Evolutionary conservation across 2,888 invertebrate genomes (phyloP), one percentile per base, ranked within the genome.

Genomic region (Cyrtodaria siliqua): DNA sequence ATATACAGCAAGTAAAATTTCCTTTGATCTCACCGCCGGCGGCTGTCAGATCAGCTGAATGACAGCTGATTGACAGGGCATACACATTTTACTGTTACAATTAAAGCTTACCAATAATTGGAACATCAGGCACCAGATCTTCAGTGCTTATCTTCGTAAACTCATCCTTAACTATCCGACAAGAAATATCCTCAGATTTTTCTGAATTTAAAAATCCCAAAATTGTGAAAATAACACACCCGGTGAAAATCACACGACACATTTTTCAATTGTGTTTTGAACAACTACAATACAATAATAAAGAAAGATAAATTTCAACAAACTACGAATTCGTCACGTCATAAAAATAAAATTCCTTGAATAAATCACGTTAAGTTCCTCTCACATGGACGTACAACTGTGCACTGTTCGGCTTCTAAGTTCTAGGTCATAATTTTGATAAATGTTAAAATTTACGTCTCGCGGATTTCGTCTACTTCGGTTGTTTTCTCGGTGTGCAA

Each of bases 351-450:
- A 44, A 44, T 44, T 16, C 44, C 4, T 6, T 9, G 44, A 18
- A 44, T 18, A 20, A 20, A 44, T 9, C 44, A 16, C 20, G 6
- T 44, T 44, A 6, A 16, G 20, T 16, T 18, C 16, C 44, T 20
- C 44, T 9, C 44, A 44, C 44, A 16, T 18, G 8, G n/a, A 20
- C 44, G 44, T 18, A 44, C 44, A 44, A 44, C 4, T 9, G 4
- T 20, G 20, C n/a, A 44, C 44, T 44, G 44, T 18, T 9, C 3
- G 4, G 4, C 16, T 33, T 33, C 6, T n/a, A n/a, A n/a, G 8
- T 38, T 38, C 40, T 44, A 44, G 44, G 44, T 44, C 44, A 44
- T 44, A 44, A 44, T 44, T 44, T 44, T 44, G 44, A 44, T 44
- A 44, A 44, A 44, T 44, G 44, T 44, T 44, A 20, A 44, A 44